Percentiles rank a stretch among this genome's conserved stretches.
Evolutionary conservation across 2,888 invertebrate species (phyloP).

Genomic region (Ariolimax columbianus): DNA sequence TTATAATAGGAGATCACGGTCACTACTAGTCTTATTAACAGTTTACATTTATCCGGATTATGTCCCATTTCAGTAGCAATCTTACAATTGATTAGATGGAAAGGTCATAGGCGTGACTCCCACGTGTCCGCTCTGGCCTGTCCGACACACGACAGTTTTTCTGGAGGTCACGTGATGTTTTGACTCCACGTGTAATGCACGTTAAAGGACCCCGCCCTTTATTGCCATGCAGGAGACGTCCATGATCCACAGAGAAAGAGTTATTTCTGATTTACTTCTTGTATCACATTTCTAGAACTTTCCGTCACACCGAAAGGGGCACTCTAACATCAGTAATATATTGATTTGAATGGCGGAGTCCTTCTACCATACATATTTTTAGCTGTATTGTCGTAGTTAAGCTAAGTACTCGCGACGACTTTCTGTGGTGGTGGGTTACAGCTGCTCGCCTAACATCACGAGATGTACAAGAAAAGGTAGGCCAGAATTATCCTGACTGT

Average conservation of each 20-base stretch:
- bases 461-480: no score
- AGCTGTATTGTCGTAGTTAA: no score
- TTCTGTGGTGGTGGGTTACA: no score
- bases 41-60: neutral
- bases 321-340: no score
- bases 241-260: neutral
- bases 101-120: neutral
- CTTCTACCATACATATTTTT: no score
- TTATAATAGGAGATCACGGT: neutral
- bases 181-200: neutral
- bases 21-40: neutral
- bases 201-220: conserved; percentile 1
- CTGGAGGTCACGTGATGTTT: neutral
- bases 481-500: no score
- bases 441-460: no score
- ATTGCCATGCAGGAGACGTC: neutral
- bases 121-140: neutral
- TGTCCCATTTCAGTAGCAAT: neutral
- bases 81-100: neutral
- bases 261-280: no score
- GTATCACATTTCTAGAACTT: no score
- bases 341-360: no score
- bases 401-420: no score
- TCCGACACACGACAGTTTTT: neutral
- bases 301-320: no score